phyloP scores from a whole-genome alignment of 2,797 vertebrate species.

The Channa striata region DNA sequence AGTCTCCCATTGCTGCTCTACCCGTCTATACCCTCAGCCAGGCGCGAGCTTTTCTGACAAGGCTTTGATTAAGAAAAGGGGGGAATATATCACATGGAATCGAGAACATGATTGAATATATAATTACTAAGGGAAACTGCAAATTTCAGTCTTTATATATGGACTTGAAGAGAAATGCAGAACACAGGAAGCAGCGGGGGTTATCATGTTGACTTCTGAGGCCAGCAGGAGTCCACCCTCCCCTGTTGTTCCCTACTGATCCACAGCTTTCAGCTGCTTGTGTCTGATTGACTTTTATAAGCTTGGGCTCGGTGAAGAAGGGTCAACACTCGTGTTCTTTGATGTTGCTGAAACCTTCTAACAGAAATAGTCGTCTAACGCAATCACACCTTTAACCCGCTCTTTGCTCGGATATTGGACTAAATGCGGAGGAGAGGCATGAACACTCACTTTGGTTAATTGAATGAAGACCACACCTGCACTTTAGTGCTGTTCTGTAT shows the following conservation, averaged over 20 bases:
- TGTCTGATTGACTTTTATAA: constrained; percentile 55
- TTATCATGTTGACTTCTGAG: constrained; percentile 52
- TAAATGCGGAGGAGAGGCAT: background rate
- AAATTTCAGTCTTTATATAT: constrained; percentile 57
- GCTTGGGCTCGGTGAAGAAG: constrained; percentile 23
- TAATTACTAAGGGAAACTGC: constrained; percentile 63
- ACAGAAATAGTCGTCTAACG: constrained; percentile 32
- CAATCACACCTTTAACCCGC: constrained; percentile 30
- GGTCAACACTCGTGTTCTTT: constrained; percentile 44
- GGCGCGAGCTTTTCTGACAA: constrained; percentile 43
- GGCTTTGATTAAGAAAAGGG: constrained; percentile 63
- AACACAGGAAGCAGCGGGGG: constrained; percentile 50
- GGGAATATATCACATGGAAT: constrained; percentile 51
- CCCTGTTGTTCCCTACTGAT: constrained; percentile 54
- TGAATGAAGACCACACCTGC: constrained; percentile 49
- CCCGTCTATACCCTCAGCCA: constrained; percentile 31
- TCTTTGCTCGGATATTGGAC: constrained; percentile 22
- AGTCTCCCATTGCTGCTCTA: constrained; percentile 32
- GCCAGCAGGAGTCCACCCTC: constrained; percentile 47
- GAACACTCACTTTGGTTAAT: constrained; percentile 29
- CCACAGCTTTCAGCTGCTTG: constrained; percentile 35
- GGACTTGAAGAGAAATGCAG: constrained; percentile 48
- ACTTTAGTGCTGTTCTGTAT: constrained; percentile 38
- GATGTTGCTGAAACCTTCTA: constrained; percentile 45
- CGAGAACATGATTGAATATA: constrained; percentile 45